Base-by-base conservation (phyloP, 30 jellyfish, hydroid and myxozoan species). In the Chironex yamaguchii region DNA sequence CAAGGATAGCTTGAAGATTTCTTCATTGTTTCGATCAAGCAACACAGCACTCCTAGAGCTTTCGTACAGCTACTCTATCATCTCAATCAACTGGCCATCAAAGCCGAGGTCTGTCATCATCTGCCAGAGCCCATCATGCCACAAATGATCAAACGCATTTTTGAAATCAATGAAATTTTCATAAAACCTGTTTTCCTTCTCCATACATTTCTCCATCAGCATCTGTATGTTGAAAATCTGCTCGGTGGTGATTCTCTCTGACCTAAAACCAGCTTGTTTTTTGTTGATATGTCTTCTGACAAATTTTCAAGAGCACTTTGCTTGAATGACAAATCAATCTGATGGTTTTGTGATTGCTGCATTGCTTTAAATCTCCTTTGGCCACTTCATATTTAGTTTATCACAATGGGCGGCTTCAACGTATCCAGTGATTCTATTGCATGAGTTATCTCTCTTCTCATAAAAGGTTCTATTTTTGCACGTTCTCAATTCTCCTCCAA, bases 381-480 rank as follows among this genome's bases (percentile, higher is more conserved):
- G 17, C 23, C 6, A 30, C 12, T 6, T 11, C 12, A 9, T 17
- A 30, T 13, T 11, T 58, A 30, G 23, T 12, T 13, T 11, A 6
- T 6, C 33, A 58, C 23, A 11, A 72, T 14, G 49, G 90, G 82
- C 4, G 81, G 20, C 65, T 80, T 80, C 75, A 62, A 62, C 62
- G 22, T 36, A 34, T 80, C 66, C 63, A 80, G 75, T 4, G 51
- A 49, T 29, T 58, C 66, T 26, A 80, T 58, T 3, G 91, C 89
- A 53, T 12, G 17, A 62, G 31, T 65, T 51, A 76, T n/a, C n/a
- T n/a, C n/a, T n/a, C 81, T 52, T 76, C 84, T 12, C 84, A 66
- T 49, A 48, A 12, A 34, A 80, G 58, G 34, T 62, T 64, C 50
- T 34, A 63, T 17, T 28, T 49, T 27, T 80, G 84, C 30, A 34